Evolutionary conservation across 2,888 invertebrate genomes (phyloP).

Genomic region (Girardia tigrina): DNA sequence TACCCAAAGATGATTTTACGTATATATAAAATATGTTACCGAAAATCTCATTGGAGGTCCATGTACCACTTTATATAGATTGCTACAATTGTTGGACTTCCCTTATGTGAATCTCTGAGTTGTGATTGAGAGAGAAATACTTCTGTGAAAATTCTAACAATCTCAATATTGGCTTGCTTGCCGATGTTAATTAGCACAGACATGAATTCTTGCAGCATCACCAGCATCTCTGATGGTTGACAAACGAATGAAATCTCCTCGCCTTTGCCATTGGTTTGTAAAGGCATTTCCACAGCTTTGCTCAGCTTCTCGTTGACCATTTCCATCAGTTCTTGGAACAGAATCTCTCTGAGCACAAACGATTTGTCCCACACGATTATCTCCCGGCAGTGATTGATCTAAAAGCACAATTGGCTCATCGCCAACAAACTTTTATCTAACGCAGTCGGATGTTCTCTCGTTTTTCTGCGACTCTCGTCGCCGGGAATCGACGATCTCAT

Average conservation of each 20-base stretch:
- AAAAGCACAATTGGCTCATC: constrained; percentile 83
- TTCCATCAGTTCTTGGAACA: constrained; percentile 85
- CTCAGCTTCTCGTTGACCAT: constrained; percentile 50
- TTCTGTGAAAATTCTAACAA: constrained; percentile 89
- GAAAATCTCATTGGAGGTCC: constrained; percentile 64
- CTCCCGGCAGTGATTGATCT: constrained; percentile 86
- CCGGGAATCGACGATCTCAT: constrained; percentile 59
- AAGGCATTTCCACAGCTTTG: constrained; percentile 29
- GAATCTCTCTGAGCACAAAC: constrained; percentile 89
- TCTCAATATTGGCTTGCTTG: constrained; percentile 93
- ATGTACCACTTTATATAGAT: constrained; percentile 54
- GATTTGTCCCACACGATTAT: constrained; percentile 98
- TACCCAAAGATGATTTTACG: too few relatives aligned
- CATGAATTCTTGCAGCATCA: constrained; percentile 88
- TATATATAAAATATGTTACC: too few relatives aligned
- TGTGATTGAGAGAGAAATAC: constrained; percentile 92
- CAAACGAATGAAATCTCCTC: neutral
- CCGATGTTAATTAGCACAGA: constrained; percentile 93
- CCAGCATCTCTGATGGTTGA: constrained; percentile 72
- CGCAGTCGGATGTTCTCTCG: constrained; percentile 79
- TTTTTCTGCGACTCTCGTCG: constrained; percentile 82
- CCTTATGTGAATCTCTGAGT: constrained; percentile 55
- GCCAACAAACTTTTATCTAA: constrained; percentile 99
- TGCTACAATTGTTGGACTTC: constrained; percentile 33
- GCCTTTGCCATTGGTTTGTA: neutral